Conservation (phyloP, 2,888 invertebrate species). For the Dione vanillae region DNA sequence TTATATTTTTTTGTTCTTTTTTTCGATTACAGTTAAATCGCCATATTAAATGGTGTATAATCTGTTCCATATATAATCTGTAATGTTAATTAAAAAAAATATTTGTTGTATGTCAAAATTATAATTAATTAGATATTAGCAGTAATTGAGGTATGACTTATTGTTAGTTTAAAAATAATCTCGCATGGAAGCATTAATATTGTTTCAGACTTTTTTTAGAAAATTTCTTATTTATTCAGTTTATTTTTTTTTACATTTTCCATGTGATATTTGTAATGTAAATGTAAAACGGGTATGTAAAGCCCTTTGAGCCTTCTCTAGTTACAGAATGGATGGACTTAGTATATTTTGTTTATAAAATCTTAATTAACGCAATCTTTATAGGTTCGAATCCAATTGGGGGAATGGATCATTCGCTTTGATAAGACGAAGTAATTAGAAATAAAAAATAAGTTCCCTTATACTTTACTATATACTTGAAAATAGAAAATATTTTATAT, state of each 20-base stretch:
- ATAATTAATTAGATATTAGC: constrained; percentile 16
- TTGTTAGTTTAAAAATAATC: not conserved
- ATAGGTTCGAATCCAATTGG: no score
- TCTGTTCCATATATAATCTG: constrained; percentile 1
- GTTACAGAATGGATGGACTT: constrained; percentile 17
- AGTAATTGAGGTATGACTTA: constrained; percentile 6
- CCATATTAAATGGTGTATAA: not conserved
- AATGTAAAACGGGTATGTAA: constrained; percentile 18
- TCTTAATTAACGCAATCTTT: no score
- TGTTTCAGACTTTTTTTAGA: not conserved
- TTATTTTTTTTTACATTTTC: not conserved
- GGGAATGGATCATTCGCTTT: no score
- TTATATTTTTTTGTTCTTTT: not conserved
- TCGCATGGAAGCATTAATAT: not conserved
- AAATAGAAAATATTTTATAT: not conserved
- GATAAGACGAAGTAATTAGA: no score
- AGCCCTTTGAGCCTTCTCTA: constrained; percentile 19
- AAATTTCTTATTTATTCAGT: not conserved
- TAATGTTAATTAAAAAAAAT: not conserved
- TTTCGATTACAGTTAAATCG: not conserved
- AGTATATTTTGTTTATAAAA: not conserved
- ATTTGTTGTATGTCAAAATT: constrained; percentile 7
- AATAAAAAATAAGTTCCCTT: no score
- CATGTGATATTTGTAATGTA: constrained; percentile 14
- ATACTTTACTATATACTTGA: no score